Base-by-base conservation (phyloP, 2,113 vertebrate species). In the Indicator indicator region DNA sequence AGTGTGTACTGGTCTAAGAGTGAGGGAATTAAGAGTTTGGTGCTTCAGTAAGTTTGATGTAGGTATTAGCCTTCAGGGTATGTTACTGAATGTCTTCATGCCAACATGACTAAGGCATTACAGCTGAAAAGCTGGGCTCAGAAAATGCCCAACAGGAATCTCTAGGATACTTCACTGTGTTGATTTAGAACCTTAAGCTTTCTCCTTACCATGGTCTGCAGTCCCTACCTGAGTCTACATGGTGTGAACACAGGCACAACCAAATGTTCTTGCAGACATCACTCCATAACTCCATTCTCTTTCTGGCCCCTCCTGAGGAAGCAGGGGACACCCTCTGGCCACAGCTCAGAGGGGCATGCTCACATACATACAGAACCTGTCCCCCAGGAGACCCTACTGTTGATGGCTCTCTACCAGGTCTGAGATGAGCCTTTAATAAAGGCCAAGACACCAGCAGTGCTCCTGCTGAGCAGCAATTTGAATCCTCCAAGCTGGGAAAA, bases 141-240 rank as follows among this genome's bases (percentile, higher is more conserved):
- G 58, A 32, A 64, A 91, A 84, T 71, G 26, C 55, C 75, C 28
- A 67, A 4, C 9, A 62, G 20, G 44, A 19, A 60, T 23, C 33
- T 15, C 27, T 9, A 88, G 6, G 28, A 44, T 59, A 52, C 3
- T 69, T 85, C 23, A 65, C 19, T 9, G 24, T 56, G 46, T 24
- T 89, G 42, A 60, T 70, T 94, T 69, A 79, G 82, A 56, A 78
- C 78, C 82, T 79, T 44, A 46, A 75, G 58, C 16, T 70, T 83
- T 94, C 30, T 73, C 23, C 50, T 58, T 9, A 48, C 46, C 1
- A 1, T 2, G 9, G 3, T 14, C 33, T 50, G 5, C 27, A 46
- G 16, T 71, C 59, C 6, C 1, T 54, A 79, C 24, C 72, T 48
- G 30, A 70, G 7, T 55, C 21, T 6, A 9, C 4, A 0, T 2